Percentiles rank a stretch among this genome's conserved stretches.
Evolutionary conservation across 2,888 invertebrate genomes (phyloP).

Genomic region (Yponomeuta sedellus): DNA sequence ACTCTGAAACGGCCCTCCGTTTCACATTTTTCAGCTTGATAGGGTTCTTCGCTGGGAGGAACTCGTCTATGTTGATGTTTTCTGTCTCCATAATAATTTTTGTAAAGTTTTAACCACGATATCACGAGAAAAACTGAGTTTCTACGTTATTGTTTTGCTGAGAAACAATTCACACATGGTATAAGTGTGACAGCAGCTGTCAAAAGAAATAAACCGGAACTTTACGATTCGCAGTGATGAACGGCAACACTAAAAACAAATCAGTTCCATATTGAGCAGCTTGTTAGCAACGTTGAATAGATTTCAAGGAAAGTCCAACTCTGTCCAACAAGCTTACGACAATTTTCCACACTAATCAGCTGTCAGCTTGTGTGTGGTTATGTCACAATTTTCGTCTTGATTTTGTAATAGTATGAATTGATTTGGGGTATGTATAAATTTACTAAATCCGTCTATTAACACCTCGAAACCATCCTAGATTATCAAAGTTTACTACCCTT

Average conservation of each 20-base stretch:
- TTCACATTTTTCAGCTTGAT: slow-evolving; percentile 70
- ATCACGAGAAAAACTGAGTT: background rate
- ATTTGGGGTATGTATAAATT: slow-evolving; percentile 40
- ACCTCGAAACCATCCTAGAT: background rate
- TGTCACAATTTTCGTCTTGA: slow-evolving; percentile 48
- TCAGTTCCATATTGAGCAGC: no score
- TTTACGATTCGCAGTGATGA: background rate
- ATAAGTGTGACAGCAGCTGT: slow-evolving; percentile 27
- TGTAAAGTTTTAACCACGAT: background rate
- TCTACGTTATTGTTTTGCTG: slow-evolving; percentile 20
- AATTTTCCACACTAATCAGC: background rate
- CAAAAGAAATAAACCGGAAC: slow-evolving; percentile 25
- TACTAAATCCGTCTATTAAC: background rate
- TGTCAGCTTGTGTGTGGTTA: slow-evolving; percentile 36
- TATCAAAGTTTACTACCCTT: slow-evolving; percentile 10
- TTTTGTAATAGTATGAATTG: slow-evolving; percentile 51
- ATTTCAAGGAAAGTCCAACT: background rate
- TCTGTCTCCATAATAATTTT: slow-evolving; percentile 53
- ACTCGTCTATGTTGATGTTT: slow-evolving; percentile 72
- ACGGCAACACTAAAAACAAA: background rate
- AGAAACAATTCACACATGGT: slow-evolving; percentile 40
- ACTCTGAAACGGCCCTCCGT: slow-evolving; percentile 62
- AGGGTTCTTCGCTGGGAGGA: slow-evolving; percentile 69
- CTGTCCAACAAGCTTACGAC: background rate
- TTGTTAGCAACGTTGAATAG: no score